Evolutionary conservation across 2,888 invertebrate genomes (phyloP), one percentile per base, ranked within the genome.

Genomic region (Drosophila mettleri): DNA sequence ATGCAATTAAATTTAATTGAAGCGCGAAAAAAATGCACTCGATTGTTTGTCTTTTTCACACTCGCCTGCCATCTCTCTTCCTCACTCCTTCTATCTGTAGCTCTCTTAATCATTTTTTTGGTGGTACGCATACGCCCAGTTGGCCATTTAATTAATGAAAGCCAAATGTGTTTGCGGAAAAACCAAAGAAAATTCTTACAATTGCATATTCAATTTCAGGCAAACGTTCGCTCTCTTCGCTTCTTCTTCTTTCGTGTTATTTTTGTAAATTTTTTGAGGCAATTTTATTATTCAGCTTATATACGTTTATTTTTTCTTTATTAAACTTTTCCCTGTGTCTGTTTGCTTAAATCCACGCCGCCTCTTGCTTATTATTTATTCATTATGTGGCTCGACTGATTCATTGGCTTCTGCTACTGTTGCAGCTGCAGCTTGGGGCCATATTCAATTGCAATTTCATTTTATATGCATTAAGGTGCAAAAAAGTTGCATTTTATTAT

Each of bases 1-100:
- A 89, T 78, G 82, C 88, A 84, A 89, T 90, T 90, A 88, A 91
- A 90, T 89, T 91, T 81, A 90, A 89, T 89, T 89, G 88, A 83
- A 83, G 82, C 88, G 78, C 77, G 77, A 80, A 78, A 75, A 74
- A 78, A 81, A 78, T 41, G 61, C 72, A 65, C 39, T 59, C 61
- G 64, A 31, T 59, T 60, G 58, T 64, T 77, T 77, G 69, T 70
- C 77, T 86, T 83, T 86, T 86, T 83, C 78, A 74, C 86, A 80
- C 81, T 49, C 54, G 12, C 18, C 18, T 24, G 36, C 41, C 8
- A n/a, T 29, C 34, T 31, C 33, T 16, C 52, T 45, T 20, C n/a
- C 31, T 18, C 39, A 22, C 31, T 24, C 16, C n/a, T n/a, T 20
- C 34, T 6, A 2, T 6, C 29, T 8, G 29, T n/a, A n/a, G 29